phyloP scores from a whole-genome alignment of 2,797 vertebrate genomes.

The Spea hammondii region DNA sequence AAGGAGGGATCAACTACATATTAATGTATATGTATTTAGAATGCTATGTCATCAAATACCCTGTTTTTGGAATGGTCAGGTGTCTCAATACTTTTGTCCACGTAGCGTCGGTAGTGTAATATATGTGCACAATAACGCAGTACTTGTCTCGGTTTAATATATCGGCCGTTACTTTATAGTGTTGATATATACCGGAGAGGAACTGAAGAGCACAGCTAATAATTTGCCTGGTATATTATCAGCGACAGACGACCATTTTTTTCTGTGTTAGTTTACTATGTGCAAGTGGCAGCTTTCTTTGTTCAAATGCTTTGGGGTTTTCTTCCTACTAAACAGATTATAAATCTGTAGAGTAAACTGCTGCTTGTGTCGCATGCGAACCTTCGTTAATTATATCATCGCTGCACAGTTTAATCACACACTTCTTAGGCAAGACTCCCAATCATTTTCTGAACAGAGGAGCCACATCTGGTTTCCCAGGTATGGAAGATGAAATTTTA shows the following conservation, averaged over 20 bases:
- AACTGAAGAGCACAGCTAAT: conserved; percentile 1
- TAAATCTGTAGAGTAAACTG: conserved; percentile 40
- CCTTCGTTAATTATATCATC: conserved; percentile 36
- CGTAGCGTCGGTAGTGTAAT: too few species aligned
- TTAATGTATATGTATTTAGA: too few species aligned
- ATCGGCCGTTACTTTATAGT: background rate
- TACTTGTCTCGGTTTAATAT: background rate
- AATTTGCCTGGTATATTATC: conserved; percentile 16
- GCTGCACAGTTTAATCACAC: conserved; percentile 40
- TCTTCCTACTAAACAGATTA: conserved; percentile 30
- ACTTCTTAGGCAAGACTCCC: conserved; percentile 32
- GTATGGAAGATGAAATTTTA: conserved; percentile 31
- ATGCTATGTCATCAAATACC: too few species aligned
- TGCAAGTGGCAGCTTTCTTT: conserved; percentile 29
- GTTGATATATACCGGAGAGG: background rate
- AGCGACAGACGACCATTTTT: background rate
- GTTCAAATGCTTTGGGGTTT: conserved; percentile 29
- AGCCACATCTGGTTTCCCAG: conserved; percentile 40
- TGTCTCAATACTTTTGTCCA: too few species aligned
- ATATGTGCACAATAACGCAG: too few species aligned
- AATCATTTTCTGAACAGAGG: conserved; percentile 31
- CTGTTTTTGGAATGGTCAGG: too few species aligned
- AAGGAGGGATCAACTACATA: too few species aligned
- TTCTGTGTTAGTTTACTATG: background rate
- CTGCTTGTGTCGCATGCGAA: conserved; percentile 20